These are phyloP conservation scores for Artemia sinica DNA, from an alignment of 2,888 invertebrate genomes.

Conservation along the genomic window DNA sequence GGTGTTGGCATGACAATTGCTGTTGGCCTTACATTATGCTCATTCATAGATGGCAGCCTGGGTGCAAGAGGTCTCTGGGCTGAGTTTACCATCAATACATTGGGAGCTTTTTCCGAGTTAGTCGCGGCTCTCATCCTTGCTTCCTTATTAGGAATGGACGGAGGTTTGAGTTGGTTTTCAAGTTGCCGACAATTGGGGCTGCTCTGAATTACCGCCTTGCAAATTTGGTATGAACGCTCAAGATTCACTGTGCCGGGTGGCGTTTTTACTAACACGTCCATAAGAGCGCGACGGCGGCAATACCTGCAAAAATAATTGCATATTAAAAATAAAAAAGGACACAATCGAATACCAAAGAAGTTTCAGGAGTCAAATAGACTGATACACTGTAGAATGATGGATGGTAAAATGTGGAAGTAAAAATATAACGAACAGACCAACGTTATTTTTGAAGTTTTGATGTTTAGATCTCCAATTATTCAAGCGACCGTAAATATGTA, in stretches of 20 bases:
- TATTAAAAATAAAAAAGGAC: too few species aligned
- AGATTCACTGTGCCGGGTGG: constrained; percentile 80
- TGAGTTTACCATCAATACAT: not conserved
- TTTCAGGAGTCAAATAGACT: too few species aligned
- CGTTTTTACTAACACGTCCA: constrained; percentile 32
- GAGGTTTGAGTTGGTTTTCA: constrained; percentile 65
- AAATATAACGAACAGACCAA: too few species aligned
- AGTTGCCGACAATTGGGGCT: constrained; percentile 76
- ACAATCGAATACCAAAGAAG: too few species aligned
- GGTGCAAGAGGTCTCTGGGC: not conserved
- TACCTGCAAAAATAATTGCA: not conserved
- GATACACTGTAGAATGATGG: too few species aligned
- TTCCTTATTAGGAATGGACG: constrained; percentile 45
- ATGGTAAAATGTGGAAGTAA: too few species aligned
- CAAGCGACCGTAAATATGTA: too few species aligned
- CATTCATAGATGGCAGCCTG: not conserved
- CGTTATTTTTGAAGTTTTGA: too few species aligned
- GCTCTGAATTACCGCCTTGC: constrained; percentile 60
- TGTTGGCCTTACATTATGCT: not conserved
- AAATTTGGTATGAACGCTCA: constrained; percentile 82
- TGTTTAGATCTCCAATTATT: too few species aligned
- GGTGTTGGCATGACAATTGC: constrained; percentile 4
- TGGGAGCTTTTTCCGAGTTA: not conserved
- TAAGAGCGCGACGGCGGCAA: not conserved
- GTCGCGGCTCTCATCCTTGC: not conserved